Conservation (phyloP, 2,797 vertebrate species). For the Pelobates cultripes region DNA sequence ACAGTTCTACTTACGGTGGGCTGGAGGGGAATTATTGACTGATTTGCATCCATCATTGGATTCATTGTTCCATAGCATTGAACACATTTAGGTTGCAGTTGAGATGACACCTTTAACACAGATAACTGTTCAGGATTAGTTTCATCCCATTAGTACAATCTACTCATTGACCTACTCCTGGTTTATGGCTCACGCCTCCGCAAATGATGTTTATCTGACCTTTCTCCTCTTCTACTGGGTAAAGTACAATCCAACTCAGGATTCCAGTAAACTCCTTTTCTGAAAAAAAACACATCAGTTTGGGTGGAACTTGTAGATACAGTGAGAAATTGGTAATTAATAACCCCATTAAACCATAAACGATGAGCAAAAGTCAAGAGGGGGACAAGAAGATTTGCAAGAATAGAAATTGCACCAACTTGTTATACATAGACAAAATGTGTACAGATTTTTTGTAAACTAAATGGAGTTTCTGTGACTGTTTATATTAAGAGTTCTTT, state of each 20-base stretch:
- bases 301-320: not conserved
- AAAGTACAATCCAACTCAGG: slow-evolving; percentile 31
- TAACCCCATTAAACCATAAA: not conserved
- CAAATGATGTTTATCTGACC: slow-evolving; percentile 45
- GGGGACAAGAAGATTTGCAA: not conserved
- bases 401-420: too few relatives aligned
- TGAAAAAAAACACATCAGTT: not conserved
- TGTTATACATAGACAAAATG: too few relatives aligned
- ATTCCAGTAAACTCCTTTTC: slow-evolving; percentile 34
- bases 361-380: not conserved
- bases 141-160: slow-evolving; percentile 30
- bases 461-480: too few relatives aligned
- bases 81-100: not conserved
- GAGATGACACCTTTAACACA: slow-evolving; percentile 19
- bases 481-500: too few relatives aligned
- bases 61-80: not conserved
- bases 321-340: not conserved
- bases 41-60: not conserved
- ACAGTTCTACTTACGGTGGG: too few relatives aligned
- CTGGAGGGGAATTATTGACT: too few relatives aligned
- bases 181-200: slow-evolving; percentile 35
- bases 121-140: slow-evolving; percentile 14
- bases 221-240: slow-evolving; percentile 24
- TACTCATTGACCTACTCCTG: slow-evolving; percentile 6
- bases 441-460: too few relatives aligned